phyloP scores from a whole-genome alignment of 2,797 vertebrate species.

The Pagetopsis macropterus region DNA sequence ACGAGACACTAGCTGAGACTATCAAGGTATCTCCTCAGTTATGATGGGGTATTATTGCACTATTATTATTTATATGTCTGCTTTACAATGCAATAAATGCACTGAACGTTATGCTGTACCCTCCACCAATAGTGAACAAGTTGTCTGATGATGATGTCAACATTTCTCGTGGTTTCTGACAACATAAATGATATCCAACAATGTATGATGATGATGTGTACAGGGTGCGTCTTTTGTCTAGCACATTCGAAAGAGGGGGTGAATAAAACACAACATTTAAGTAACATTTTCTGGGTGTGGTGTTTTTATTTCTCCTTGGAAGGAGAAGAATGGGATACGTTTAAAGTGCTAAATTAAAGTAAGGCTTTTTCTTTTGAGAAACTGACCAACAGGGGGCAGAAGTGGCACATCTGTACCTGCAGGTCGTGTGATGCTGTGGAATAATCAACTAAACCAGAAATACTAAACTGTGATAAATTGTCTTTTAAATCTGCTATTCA shows the following conservation, averaged over 20 bases:
- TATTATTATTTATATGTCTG: constrained; percentile 80
- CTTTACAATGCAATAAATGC: constrained; percentile 85
- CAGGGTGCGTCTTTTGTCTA: constrained; percentile 73
- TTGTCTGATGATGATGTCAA: constrained; percentile 69
- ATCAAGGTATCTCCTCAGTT: constrained; percentile 76
- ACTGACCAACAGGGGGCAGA: constrained; percentile 48
- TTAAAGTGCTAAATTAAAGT: too few species aligned
- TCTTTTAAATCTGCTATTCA: not conserved
- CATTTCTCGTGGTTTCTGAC: constrained; percentile 58
- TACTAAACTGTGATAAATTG: not conserved
- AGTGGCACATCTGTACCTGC: not conserved
- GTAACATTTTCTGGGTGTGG: constrained; percentile 32
- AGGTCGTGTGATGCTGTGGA: not conserved
- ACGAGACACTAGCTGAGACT: constrained; percentile 77
- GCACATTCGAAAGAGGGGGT: constrained; percentile 62
- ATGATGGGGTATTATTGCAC: constrained; percentile 82
- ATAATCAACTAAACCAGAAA: not conserved
- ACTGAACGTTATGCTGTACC: constrained; percentile 77
- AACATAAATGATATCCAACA: constrained; percentile 58
- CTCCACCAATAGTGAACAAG: constrained; percentile 69
- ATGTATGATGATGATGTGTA: constrained; percentile 71
- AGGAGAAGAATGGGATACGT: too few species aligned
- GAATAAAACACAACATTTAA: constrained; percentile 72
- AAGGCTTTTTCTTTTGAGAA: too few species aligned
- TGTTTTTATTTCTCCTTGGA: constrained; percentile 33